phyloP scores from a whole-genome alignment of 2,113 vertebrate genomes.

The Polyodon spathula region DNA sequence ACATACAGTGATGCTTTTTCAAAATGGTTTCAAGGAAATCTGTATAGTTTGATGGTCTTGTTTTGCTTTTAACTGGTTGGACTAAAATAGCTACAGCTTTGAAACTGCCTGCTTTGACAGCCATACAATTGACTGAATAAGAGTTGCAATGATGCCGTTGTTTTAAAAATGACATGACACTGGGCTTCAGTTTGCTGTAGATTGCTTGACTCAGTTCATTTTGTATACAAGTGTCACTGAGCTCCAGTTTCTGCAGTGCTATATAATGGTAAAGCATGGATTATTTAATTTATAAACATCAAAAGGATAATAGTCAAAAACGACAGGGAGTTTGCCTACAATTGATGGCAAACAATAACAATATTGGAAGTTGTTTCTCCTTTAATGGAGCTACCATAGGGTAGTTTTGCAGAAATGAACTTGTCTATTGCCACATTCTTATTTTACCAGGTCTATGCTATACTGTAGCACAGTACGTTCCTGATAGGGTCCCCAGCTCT shows the following conservation, averaged over 20 bases:
- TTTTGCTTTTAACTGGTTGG: conserved; percentile 31
- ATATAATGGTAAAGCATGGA: too few species aligned
- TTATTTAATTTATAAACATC: too few species aligned
- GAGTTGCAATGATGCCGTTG: conserved; percentile 31
- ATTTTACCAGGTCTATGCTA: too few species aligned
- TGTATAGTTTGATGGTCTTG: conserved; percentile 45
- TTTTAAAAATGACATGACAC: conserved; percentile 23
- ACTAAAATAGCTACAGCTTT: conserved; percentile 26
- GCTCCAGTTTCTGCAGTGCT: not conserved
- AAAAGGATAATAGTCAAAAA: too few species aligned
- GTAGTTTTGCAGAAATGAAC: too few species aligned
- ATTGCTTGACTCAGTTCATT: conserved; percentile 41
- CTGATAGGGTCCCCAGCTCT: conserved; percentile 23
- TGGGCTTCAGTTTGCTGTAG: conserved; percentile 35
- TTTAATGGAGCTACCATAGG: too few species aligned
- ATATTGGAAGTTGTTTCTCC: too few species aligned
- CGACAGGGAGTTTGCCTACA: too few species aligned
- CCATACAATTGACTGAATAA: conserved; percentile 9
- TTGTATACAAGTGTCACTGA: conserved; percentile 8
- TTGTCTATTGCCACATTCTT: too few species aligned
- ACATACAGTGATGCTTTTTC: conserved; percentile 27
- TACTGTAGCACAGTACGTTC: conserved; percentile 22
- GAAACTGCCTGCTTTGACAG: conserved; percentile 31
- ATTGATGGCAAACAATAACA: too few species aligned
- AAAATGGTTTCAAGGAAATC: conserved; percentile 44